Base-by-base conservation (phyloP, 2,113 vertebrate species). In the Mormyrus lacerda region DNA sequence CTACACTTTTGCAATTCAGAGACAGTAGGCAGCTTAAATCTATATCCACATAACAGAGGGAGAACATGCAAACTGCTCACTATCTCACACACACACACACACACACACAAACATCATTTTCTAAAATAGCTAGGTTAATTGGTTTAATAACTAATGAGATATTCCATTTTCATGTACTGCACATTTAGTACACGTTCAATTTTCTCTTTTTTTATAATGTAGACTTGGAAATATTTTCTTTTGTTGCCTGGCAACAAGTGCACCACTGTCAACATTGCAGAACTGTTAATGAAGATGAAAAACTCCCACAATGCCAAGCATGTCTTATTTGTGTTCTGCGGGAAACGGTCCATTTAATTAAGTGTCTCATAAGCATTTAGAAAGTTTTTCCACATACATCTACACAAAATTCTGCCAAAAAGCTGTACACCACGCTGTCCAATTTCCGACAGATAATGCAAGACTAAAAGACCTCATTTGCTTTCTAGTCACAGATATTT, bases 241-340 rank as follows among this genome's bases (percentile, higher is more conserved):
- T 35, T 73, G 87, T 88, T 88, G 87, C 87, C 44, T 88, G 48
- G 87, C 87, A 88, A 88, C 87, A 73, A 17, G 42, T 8, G 15
- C 31, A 31, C 61, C 10, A 73, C 42, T 45, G 44, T 45, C 87
- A 88, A 45, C 45, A n/a, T 4, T 19, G 45, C 17, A 31, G n/a
- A 88, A 35, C 87, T 76, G 61, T 65, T 88, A 88, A 73, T 88
- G 44, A 88, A 42, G 65, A 65, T 27, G 42, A 48, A 76, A 88
- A 76, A 76, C 24, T 88, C 61, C n/a, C 21, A 47, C 83, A 47
- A 48, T 21, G 19, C 11, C 19, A n/a, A 45, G 24, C 9, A 85
- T 48, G 83, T 48, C 19, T 45, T 85, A 48, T 85, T 85, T 85
- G 24, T 85, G 45, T 45, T 85, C 83, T 47, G 83, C 21, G 27